phyloP scores from a whole-genome alignment of 2,888 invertebrate genomes.

The Gisinianus flammeolus region DNA sequence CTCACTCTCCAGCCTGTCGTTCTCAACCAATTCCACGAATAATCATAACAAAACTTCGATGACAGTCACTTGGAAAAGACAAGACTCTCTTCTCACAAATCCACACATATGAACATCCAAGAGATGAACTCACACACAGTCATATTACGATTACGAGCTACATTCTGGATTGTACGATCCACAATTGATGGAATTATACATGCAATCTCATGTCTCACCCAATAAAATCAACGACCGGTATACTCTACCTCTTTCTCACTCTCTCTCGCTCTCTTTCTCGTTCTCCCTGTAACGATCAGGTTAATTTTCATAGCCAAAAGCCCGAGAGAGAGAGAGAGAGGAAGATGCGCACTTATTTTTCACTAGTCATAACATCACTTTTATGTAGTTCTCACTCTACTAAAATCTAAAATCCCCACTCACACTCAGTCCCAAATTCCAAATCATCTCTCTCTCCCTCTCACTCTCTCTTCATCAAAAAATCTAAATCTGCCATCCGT shows the following conservation, averaged over 20 bases:
- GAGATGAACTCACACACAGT: too few species aligned
- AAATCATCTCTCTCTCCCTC: too few species aligned
- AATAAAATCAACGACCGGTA: conserved; percentile 20
- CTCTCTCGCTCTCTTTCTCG: background rate
- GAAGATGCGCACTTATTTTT: conserved; percentile 3
- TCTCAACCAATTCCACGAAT: conserved; percentile 6
- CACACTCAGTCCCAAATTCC: too few species aligned
- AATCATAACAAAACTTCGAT: too few species aligned
- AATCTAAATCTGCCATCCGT: background rate
- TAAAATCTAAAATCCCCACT: too few species aligned
- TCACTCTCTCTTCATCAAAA: background rate
- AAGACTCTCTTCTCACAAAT: too few species aligned
- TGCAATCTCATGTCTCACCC: conserved; percentile 19
- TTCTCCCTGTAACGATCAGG: background rate
- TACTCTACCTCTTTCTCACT: background rate
- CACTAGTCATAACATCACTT: conserved; percentile 5
- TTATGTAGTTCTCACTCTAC: background rate
- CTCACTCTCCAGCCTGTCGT: conserved; percentile 4
- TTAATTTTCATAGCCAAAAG: conserved; percentile 11
- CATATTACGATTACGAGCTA: too few species aligned
- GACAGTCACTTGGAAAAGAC: too few species aligned
- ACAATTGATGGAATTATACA: conserved; percentile 25
- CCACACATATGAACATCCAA: too few species aligned
- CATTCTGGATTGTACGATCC: background rate
- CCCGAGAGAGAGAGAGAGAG: background rate